Evolutionary conservation across 2,888 invertebrate species (phyloP).

Genomic region (Erebia ligea): DNA sequence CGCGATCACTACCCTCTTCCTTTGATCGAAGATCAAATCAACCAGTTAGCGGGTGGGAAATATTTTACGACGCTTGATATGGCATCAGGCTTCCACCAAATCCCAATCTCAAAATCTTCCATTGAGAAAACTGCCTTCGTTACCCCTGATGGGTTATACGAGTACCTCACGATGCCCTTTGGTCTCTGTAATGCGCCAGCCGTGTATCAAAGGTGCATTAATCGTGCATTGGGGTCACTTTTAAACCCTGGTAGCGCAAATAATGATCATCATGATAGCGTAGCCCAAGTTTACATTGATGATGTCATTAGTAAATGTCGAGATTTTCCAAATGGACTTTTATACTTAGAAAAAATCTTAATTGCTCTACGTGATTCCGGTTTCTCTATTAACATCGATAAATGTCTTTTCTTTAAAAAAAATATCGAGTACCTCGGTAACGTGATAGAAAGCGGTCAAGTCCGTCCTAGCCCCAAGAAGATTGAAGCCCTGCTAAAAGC

Average conservation of each 20-base stretch:
- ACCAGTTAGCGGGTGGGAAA: slow-evolving; percentile 37
- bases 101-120: slow-evolving; percentile 38
- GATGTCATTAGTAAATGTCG: slow-evolving; percentile 46
- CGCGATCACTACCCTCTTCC: slow-evolving; percentile 45
- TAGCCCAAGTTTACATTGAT: slow-evolving; percentile 47
- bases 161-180: slow-evolving; percentile 49
- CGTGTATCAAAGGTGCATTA: slow-evolving; percentile 46
- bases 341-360: slow-evolving; percentile 40
- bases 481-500: slow-evolving; percentile 46
- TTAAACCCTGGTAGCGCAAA: background rate
- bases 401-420: slow-evolving; percentile 43
- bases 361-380: slow-evolving; percentile 43
- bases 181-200: slow-evolving; percentile 45
- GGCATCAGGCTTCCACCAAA: slow-evolving; percentile 47
- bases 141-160: slow-evolving; percentile 32
- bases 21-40: slow-evolving; percentile 27
- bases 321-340: slow-evolving; percentile 38
- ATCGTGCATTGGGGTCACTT: slow-evolving; percentile 24
- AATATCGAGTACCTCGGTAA: slow-evolving; percentile 48
- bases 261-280: too few relatives aligned
- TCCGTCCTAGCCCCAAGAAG: slow-evolving; percentile 46
- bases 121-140: slow-evolving; percentile 49
- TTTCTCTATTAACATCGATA: slow-evolving; percentile 47
- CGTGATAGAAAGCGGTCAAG: slow-evolving; percentile 43
- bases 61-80: slow-evolving; percentile 43